Conservation (phyloP, 92 coral and sea anemone genomes). For the Palythoa grandiflora region DNA sequence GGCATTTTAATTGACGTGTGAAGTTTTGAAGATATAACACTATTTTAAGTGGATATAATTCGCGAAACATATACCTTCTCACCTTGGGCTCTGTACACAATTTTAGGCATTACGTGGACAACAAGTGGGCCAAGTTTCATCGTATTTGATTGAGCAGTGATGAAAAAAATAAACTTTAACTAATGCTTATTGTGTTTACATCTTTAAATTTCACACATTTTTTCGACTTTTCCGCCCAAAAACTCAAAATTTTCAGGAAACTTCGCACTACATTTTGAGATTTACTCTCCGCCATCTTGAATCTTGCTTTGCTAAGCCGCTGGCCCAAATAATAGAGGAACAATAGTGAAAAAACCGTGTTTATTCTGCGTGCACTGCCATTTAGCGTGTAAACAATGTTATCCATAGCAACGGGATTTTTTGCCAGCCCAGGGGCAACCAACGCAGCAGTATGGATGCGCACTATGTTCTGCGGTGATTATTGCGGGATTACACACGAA, state of each 20-base stretch:
- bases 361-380: neutral
- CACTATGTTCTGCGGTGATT: conserved; percentile 1
- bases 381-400: neutral
- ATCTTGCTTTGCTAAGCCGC: conserved; percentile 1
- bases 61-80: neutral
- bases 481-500: neutral
- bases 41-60: neutral
- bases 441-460: neutral
- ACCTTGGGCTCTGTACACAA: neutral
- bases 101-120: neutral
- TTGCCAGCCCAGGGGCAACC: neutral
- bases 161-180: neutral
- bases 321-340: neutral
- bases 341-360: neutral
- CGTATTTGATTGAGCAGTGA: neutral
- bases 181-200: neutral
- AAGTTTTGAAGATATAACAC: neutral
- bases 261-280: neutral
- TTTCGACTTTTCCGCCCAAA: neutral
- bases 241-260: neutral
- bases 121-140: neutral
- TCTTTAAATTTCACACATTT: neutral
- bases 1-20: neutral
- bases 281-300: conserved; percentile 8
- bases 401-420: conserved; percentile 4